Conservation (phyloP, 2,797 vertebrate genomes). For the Anolis apletophallus region DNA sequence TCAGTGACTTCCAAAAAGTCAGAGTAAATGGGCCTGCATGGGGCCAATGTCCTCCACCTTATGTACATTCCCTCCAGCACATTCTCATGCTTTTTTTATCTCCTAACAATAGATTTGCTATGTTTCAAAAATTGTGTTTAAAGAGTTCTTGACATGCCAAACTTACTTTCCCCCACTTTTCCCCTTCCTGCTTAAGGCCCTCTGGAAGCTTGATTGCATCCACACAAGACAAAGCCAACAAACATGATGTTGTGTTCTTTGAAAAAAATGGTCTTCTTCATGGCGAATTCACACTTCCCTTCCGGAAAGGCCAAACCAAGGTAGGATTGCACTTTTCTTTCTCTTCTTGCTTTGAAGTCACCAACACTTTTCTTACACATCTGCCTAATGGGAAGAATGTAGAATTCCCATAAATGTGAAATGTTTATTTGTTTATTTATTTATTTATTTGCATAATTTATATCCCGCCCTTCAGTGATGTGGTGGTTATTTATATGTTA, state of each 20-base stretch:
- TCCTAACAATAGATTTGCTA: background rate
- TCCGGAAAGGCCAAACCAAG: slow-evolving; percentile 87
- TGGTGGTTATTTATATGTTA: too few species aligned
- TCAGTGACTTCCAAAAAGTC: background rate
- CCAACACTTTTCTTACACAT: background rate
- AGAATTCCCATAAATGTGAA: background rate
- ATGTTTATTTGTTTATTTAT: too few species aligned
- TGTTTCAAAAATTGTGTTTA: background rate
- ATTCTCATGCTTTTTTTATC: too few species aligned
- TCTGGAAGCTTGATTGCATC: slow-evolving; percentile 92
- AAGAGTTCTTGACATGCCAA: background rate
- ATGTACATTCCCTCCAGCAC: background rate
- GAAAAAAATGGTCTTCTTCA: slow-evolving; percentile 98
- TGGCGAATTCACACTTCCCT: slow-evolving; percentile 92
- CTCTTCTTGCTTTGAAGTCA: too few species aligned
- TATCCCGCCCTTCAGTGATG: too few species aligned
- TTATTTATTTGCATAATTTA: too few species aligned
- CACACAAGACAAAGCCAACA: slow-evolving; percentile 90
- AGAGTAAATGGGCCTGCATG: background rate
- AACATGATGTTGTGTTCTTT: slow-evolving; percentile 93
- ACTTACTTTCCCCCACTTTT: background rate
- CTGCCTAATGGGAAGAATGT: background rate
- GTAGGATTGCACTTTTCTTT: slow-evolving; percentile 66
- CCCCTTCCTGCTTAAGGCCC: slow-evolving; percentile 80
- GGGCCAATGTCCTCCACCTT: background rate